Conservation (phyloP, 2,888 invertebrate species). For the Mesorhabditis sp. region DNA sequence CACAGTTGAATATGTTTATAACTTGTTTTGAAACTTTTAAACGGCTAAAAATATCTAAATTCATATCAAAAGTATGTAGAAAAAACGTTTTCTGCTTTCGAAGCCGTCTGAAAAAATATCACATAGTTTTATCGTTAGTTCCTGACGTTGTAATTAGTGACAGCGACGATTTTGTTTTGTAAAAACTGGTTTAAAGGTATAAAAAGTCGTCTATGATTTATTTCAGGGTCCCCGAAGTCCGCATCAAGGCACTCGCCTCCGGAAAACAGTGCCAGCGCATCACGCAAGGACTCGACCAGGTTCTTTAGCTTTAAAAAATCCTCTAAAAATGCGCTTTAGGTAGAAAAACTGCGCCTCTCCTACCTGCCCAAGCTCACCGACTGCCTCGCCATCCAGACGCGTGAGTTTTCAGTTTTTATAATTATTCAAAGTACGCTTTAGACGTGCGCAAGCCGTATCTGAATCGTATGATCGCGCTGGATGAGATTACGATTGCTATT, state of each 20-base stretch:
- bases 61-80: no score
- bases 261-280: conserved; percentile 16
- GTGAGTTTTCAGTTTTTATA: conserved; percentile 29
- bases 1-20: no score
- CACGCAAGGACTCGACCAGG: conserved; percentile 16
- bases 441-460: conserved; percentile 48
- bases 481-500: conserved; percentile 46
- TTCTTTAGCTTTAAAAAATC: background rate
- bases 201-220: background rate
- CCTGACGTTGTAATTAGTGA: no score
- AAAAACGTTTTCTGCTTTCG: no score
- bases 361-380: conserved; percentile 52
- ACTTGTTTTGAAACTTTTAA: no score
- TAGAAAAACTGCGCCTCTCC: conserved; percentile 26
- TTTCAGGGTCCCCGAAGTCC: conserved; percentile 17
- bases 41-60: no score
- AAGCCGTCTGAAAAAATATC: no score
- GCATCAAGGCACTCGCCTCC: conserved; percentile 14
- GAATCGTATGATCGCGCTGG: conserved; percentile 53
- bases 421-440: conserved; percentile 19
- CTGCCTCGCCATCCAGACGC: conserved; percentile 44
- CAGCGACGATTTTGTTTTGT: no score
- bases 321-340: conserved; percentile 14
- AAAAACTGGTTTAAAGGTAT: background rate
- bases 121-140: no score